Base-by-base conservation (phyloP, 2,797 vertebrate genomes). In the Gambusia yucatana region DNA sequence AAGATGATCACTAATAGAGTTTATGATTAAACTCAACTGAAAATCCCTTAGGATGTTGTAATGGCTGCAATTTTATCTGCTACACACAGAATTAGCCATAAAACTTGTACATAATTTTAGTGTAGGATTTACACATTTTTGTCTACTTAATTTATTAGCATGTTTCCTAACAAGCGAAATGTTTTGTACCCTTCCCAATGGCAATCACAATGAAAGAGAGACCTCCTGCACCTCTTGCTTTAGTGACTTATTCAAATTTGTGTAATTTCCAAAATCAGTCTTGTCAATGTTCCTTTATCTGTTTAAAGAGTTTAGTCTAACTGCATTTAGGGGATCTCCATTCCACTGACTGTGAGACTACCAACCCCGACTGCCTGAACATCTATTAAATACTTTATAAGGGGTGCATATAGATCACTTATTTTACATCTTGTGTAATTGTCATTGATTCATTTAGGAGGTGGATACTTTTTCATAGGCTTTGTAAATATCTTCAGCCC, bases 401-500 rank as follows among this genome's bases (percentile, higher is more conserved):
- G 22, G 50, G 22, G 50, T 52, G 7, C 20, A 52, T 22, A 52
- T 50, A 50, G 48, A 22, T 52, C 8, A 52, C 22, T 52, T 52
- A 9, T 52, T 52, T 52, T 25, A n/a, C 11, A 13, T 57, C 28
- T 57, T 57, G 25, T 57, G 1, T 57, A 4, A 57, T 57, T 28
- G 25, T 13, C 25, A 57, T 28, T 57, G 52, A 57, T 57, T 57
- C 22, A 50, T 25, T 52, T 25, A 52, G 22, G 1, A 25, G 50
- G 22, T 25, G 50, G 8, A 52, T 9, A 52, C 50, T 52, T 52
- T 52, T 25, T 25, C 22, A 52, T 22, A 25, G 50, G 50, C 50
- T 52, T 52, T 52, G 78, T 71, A 17, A 63, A 80, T 44, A 80
- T 73, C 70, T 76, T 82, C 46, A 65, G 70, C 70, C 50, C 48